These are phyloP conservation scores for Chondrilla cf. caribensis DNA, from an alignment of 37 sponge, comb jelly and placozoan genomes.

Conservation along the genomic window DNA sequence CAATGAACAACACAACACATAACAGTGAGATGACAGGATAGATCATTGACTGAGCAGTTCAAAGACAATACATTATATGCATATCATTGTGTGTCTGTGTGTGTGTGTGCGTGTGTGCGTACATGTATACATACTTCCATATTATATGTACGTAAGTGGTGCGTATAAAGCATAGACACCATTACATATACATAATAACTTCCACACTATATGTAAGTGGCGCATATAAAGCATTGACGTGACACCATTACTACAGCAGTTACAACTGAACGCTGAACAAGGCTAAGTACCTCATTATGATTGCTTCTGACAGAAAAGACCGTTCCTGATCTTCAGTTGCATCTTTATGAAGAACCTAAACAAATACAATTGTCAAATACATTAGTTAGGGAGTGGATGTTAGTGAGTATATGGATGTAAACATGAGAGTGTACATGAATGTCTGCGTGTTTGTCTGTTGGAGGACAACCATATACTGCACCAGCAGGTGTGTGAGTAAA, in stretches of 20 bases:
- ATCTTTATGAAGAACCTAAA: slow-evolving; percentile 57
- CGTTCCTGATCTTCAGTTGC: slow-evolving; percentile 52
- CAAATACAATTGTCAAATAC: background rate
- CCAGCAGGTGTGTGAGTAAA: too few species aligned
- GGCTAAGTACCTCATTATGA: slow-evolving; percentile 75
- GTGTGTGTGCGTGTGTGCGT: background rate
- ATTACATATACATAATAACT: too few species aligned
- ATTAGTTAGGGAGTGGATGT: too few species aligned
- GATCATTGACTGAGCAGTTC: too few species aligned
- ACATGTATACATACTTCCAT: background rate
- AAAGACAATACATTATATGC: background rate
- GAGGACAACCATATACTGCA: slow-evolving; percentile 23
- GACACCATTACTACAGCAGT: too few species aligned
- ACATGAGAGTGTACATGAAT: too few species aligned
- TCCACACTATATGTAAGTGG: too few species aligned
- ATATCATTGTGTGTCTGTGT: background rate
- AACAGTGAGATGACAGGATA: background rate
- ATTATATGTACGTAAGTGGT: too few species aligned
- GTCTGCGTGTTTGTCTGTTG: background rate
- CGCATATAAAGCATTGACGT: too few species aligned
- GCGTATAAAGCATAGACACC: too few species aligned
- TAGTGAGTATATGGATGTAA: too few species aligned
- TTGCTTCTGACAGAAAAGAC: slow-evolving; percentile 74
- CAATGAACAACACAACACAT: background rate
- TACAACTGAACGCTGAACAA: too few species aligned